Base-by-base conservation (phyloP, 2,888 invertebrate genomes). In the Synergus laeviventris region DNA sequence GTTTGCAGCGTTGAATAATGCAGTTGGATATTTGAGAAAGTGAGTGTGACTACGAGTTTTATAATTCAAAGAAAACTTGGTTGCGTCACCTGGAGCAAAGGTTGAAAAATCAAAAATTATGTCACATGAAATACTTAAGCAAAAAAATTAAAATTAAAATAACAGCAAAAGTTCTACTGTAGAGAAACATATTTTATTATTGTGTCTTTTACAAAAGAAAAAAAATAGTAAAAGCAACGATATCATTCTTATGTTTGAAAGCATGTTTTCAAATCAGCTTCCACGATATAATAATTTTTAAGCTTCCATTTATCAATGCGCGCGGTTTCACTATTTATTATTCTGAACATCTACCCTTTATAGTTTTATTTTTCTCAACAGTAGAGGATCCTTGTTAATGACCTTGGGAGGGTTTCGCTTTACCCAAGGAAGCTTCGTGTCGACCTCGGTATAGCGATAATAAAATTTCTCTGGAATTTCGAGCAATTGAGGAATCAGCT, bases 1-100 rank as follows among this genome's bases (percentile, higher is more conserved):
- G 39, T 62, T 39, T 62, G 2, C 62, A 62, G n/a, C 18, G 38
- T 62, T 62, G 62, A 62, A 62, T 62, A 62, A 62, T 62, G 62
- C 39, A 62, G 38, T n/a, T n/a, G 36, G 38, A 18, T 36, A 62
- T 62, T 62, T 18, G 36, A 62, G 62, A 62, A 62, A 62, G 62
- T 62, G 39, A 62, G 39, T 62, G 38, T 39, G 11, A 39, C 62
- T 62, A 8, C n/a, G 11, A 45, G 8, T 66, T 45, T 45, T 45
- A 14, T 66, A 66, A 45, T 39, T 66, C 66, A 66, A 66, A 42
- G 21, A 45, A 66, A 16, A 42, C 14, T 45, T 66, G 39, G 14
- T 16, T 7, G 12, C 24, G 42, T 42, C 38, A 62, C 18, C 14
- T 9, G 4, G 2, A 21, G 64, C 21, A 21, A 64, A 38, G n/a